A percentile compares a stretch with the other conserved stretches of the same genome.
Conservation (phyloP, 2,888 invertebrate species). For the Xestia ashworthii region DNA sequence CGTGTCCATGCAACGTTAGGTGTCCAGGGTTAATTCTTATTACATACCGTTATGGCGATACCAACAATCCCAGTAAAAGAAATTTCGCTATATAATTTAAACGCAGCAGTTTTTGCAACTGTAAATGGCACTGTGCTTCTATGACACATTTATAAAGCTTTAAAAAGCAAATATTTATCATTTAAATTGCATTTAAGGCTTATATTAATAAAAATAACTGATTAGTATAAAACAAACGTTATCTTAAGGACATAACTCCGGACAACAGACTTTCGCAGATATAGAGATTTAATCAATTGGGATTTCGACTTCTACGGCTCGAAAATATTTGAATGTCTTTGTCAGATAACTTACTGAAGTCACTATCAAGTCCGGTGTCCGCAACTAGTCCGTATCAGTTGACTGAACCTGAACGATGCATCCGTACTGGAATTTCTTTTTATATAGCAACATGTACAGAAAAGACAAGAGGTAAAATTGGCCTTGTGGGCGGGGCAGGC, state of each 20-base stretch:
- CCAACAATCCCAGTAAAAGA: neutral
- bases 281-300: neutral
- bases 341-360: neutral
- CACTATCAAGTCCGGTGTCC: neutral
- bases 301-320: neutral
- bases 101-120: neutral
- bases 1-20: no score
- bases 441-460: neutral
- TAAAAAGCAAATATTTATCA: conserved; percentile 15
- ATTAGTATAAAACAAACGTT: conserved; percentile 13
- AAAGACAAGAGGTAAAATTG: no score
- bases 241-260: neutral
- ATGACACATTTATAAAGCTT: conserved; percentile 14
- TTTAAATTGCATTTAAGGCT: conserved; percentile 21
- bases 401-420: neutral
- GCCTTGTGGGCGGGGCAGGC: no score
- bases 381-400: neutral
- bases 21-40: neutral
- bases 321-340: neutral
- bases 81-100: neutral
- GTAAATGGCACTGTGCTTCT: conserved; percentile 31
- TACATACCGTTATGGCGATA: neutral
- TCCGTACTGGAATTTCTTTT: neutral
- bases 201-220: conserved; percentile 14
- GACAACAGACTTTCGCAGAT: neutral